Conservation (phyloP, 35 echinoderm and acorn worm genomes). For the Eucidaris tribuloides region DNA sequence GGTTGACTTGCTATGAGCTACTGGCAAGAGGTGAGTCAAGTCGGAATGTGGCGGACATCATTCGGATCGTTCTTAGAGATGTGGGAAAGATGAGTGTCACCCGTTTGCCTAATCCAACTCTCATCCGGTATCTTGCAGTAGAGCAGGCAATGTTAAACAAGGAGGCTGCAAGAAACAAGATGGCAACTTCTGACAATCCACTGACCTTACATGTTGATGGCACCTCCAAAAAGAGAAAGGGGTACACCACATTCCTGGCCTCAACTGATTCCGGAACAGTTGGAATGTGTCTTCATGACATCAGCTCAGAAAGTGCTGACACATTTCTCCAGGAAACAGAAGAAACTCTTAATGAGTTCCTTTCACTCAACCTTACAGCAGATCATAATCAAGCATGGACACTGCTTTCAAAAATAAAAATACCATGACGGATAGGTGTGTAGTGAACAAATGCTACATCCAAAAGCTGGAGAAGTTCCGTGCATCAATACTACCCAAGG, state of each 20-base stretch:
- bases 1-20: conserved; percentile 55
- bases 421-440: conserved; percentile 56
- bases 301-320: conserved; percentile 5
- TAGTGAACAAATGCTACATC: conserved; percentile 57
- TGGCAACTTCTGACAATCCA: neutral
- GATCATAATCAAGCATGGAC: neutral
- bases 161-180: conserved; percentile 18
- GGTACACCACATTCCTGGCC: conserved; percentile 18
- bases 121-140: conserved; percentile 60
- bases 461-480: conserved; percentile 27
- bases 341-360: neutral
- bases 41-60: conserved; percentile 47
- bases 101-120: conserved; percentile 49
- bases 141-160: conserved; percentile 63
- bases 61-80: conserved; percentile 23
- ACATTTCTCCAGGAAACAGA: conserved; percentile 7
- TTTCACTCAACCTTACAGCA: neutral
- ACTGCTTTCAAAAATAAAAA: conserved; percentile 27
- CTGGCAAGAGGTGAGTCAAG: conserved; percentile 41
- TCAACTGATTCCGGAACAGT: conserved; percentile 7
- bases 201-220: conserved; percentile 29
- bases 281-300: conserved; percentile 3
- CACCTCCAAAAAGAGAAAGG: conserved; percentile 24
- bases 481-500: conserved; percentile 17
- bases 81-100: conserved; percentile 50